phyloP scores from a whole-genome alignment of 2,888 invertebrate species.

The Diarsia dahlii region DNA sequence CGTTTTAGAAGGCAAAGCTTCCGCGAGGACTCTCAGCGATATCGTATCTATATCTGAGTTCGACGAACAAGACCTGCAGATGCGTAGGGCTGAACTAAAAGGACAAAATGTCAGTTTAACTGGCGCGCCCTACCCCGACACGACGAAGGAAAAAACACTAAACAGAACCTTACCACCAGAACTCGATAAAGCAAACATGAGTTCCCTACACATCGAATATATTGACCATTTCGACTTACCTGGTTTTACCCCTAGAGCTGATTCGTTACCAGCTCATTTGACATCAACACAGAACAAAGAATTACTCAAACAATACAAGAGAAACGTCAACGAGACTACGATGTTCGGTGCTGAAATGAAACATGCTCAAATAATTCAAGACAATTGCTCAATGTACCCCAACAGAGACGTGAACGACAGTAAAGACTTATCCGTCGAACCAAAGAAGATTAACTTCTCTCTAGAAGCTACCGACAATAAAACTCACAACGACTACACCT shows the following conservation, averaged over 20 bases:
- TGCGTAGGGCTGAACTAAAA: conserved; percentile 87
- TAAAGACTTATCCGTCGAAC: conserved; percentile 84
- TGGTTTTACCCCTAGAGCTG: conserved; percentile 81
- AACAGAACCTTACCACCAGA: conserved; percentile 84
- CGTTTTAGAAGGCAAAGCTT: conserved; percentile 89
- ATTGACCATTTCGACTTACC: conserved; percentile 80
- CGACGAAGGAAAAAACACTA: conserved; percentile 71
- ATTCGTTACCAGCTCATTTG: conserved; percentile 84
- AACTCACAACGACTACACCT: conserved; percentile 85
- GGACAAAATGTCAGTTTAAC: conserved; percentile 77
- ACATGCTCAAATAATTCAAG: conserved; percentile 81
- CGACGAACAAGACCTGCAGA: conserved; percentile 92
- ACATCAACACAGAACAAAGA: conserved; percentile 85
- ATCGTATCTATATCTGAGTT: conserved; percentile 94
- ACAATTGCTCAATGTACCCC: conserved; percentile 88
- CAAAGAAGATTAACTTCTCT: conserved; percentile 88
- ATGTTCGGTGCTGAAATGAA: conserved; percentile 82
- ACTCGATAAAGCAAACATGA: conserved; percentile 80
- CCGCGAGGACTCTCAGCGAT: conserved; percentile 93
- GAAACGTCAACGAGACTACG: conserved; percentile 87
- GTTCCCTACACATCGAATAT: conserved; percentile 82
- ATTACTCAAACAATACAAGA: conserved; percentile 77
- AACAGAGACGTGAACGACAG: conserved; percentile 84
- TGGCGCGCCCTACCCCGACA: conserved; percentile 72
- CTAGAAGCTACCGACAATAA: conserved; percentile 82